These are phyloP conservation scores for Drosophila pectinifera DNA, from an alignment of 1,140 invertebrate species.

Conservation along the genomic window DNA sequence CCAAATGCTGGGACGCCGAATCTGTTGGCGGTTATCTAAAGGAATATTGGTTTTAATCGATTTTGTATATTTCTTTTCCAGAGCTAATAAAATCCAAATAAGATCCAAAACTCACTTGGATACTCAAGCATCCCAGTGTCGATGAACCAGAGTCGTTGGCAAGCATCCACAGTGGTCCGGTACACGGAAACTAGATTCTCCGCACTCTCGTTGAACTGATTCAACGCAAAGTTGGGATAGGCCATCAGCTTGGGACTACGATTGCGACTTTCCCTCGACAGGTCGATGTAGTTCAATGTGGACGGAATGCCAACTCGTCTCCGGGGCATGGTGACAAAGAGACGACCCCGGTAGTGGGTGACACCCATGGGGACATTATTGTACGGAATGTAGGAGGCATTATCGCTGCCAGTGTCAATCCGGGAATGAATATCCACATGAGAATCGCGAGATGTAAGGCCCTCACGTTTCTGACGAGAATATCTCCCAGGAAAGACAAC, in stretches of 20 bases:
- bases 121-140: constrained; percentile 88
- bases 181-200: constrained; percentile 88
- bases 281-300: constrained; percentile 89
- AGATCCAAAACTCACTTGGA: constrained; percentile 52
- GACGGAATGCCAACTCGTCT: constrained; percentile 89
- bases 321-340: constrained; percentile 90
- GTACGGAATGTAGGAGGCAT: constrained; percentile 81
- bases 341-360: constrained; percentile 88
- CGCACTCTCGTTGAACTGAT: constrained; percentile 86
- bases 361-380: constrained; percentile 91
- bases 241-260: constrained; percentile 87
- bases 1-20: constrained; percentile 88
- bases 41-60: background rate
- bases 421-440: constrained; percentile 30
- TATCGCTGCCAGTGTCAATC: background rate
- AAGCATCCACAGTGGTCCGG: constrained; percentile 88
- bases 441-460: constrained; percentile 59
- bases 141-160: constrained; percentile 90
- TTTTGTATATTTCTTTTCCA: background rate
- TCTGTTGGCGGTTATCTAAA: constrained; percentile 86
- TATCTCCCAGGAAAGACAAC: constrained; percentile 54
- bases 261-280: constrained; percentile 82
- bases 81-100: background rate
- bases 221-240: constrained; percentile 87
- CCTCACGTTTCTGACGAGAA: constrained; percentile 45